phyloP scores from a whole-genome alignment of 2,888 invertebrate genomes.

The Lobophora halterata region DNA sequence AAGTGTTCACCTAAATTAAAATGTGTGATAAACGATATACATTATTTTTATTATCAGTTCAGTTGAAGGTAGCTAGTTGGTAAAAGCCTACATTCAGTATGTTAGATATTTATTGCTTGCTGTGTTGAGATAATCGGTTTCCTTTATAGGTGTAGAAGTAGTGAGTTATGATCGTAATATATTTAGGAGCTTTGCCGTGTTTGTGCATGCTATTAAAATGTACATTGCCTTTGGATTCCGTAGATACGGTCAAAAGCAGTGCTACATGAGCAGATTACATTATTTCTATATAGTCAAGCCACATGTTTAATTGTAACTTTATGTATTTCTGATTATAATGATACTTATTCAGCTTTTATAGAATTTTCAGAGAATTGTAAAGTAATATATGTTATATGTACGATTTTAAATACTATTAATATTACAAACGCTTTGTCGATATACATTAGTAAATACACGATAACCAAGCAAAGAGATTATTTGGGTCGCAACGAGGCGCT shows the following conservation, averaged over 20 bases:
- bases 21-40: conserved; percentile 68
- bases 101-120: conserved; percentile 71
- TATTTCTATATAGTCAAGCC: conserved; percentile 17
- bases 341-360: conserved; percentile 20
- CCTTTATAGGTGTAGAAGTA: conserved; percentile 63
- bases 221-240: conserved; percentile 40
- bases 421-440: conserved; percentile 61
- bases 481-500: conserved; percentile 18
- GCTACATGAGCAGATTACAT: conserved; percentile 23
- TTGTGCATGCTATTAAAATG: conserved; percentile 43
- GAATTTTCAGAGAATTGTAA: conserved; percentile 13
- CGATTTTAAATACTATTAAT: conserved; percentile 40
- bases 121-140: conserved; percentile 64
- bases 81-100: conserved; percentile 58
- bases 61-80: conserved; percentile 70
- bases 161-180: conserved; percentile 55
- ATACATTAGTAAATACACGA: conserved; percentile 60
- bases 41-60: conserved; percentile 57
- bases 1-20: conserved; percentile 65
- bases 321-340: conserved; percentile 40
- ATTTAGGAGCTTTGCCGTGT: conserved; percentile 45
- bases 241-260: conserved; percentile 21
- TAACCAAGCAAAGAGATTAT: conserved; percentile 61
- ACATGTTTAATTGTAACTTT: conserved; percentile 37
- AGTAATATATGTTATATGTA: conserved; percentile 24